phyloP scores from a whole-genome alignment of 2,888 invertebrate genomes.

The Sinotaia quadrata region DNA sequence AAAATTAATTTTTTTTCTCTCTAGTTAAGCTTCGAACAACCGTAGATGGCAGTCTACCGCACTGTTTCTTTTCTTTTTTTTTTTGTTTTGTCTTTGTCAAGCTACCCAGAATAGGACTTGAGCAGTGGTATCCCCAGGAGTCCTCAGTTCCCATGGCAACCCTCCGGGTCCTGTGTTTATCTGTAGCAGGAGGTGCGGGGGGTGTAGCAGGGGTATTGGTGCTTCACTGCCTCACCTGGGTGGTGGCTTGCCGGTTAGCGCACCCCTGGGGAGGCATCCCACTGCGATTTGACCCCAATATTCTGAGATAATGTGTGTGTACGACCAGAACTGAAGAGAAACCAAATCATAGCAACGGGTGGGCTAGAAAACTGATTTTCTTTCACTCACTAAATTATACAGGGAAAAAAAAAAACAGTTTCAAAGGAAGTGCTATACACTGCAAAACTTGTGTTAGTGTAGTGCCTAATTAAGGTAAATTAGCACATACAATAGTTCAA shows the following conservation, averaged over 20 bases:
- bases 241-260: constrained; percentile 4
- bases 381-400: too few species aligned
- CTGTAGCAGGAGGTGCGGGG: constrained; percentile 25
- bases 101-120: constrained; percentile 12
- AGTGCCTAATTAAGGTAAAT: too few species aligned
- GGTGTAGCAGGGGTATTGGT: background rate
- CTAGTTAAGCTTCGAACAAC: too few species aligned
- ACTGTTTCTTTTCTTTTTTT: too few species aligned
- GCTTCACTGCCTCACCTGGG: background rate
- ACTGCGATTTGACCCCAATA: constrained; percentile 34
- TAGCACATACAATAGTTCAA: too few species aligned
- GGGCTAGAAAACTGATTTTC: too few species aligned
- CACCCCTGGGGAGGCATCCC: constrained; percentile 27
- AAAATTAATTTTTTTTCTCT: too few species aligned
- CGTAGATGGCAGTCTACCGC: too few species aligned
- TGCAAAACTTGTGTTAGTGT: too few species aligned
- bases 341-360: constrained; percentile 4
- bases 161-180: constrained; percentile 27
- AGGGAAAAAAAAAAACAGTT: too few species aligned
- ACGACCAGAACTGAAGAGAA: background rate
- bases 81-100: constrained; percentile 29
- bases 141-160: constrained; percentile 40
- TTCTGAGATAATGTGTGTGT: constrained; percentile 19
- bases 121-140: constrained; percentile 39
- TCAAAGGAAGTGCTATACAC: too few species aligned